These are phyloP conservation scores for Peucedramus taeniatus DNA, from an alignment of 2,113 vertebrate species.

Conservation along the genomic window DNA sequence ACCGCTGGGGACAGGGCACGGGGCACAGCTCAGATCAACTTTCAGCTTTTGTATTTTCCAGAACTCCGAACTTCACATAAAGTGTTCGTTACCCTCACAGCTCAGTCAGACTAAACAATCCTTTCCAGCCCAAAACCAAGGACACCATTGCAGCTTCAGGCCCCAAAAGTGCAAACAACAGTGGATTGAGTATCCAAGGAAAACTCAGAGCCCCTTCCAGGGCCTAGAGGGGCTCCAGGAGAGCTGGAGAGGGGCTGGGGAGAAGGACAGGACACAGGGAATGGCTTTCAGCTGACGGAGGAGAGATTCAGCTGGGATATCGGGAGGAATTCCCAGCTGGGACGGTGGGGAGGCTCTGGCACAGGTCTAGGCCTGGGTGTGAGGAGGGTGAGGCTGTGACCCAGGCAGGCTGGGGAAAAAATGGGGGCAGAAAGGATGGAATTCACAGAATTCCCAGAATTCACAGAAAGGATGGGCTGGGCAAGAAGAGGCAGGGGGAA, in stretches of 20 bases:
- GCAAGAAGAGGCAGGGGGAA: neutral
- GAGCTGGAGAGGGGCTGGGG: neutral
- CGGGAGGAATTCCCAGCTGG: neutral
- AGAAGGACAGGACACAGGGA: neutral
- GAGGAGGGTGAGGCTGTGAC: neutral
- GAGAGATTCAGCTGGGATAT: neutral
- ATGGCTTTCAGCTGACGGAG: neutral
- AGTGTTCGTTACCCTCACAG: neutral
- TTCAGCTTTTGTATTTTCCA: neutral
- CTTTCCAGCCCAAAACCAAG: neutral
- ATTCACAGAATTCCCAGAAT: too few relatives aligned
- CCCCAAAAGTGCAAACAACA: neutral
- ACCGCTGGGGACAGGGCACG: constrained; percentile 62
- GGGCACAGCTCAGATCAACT: neutral
- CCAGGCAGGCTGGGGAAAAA: neutral
- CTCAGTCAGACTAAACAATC: neutral
- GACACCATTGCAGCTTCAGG: neutral
- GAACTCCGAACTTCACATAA: neutral
- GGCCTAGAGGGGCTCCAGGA: neutral
- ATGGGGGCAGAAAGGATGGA: neutral
- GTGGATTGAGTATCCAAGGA: neutral
- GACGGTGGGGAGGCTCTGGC: neutral
- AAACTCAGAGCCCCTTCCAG: neutral
- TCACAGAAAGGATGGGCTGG: neutral
- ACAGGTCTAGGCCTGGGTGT: neutral